A percentile compares a stretch with the other conserved stretches of the same genome.
Conservation (phyloP, 1,140 invertebrate species). For the Oncopodura yosiiana region DNA sequence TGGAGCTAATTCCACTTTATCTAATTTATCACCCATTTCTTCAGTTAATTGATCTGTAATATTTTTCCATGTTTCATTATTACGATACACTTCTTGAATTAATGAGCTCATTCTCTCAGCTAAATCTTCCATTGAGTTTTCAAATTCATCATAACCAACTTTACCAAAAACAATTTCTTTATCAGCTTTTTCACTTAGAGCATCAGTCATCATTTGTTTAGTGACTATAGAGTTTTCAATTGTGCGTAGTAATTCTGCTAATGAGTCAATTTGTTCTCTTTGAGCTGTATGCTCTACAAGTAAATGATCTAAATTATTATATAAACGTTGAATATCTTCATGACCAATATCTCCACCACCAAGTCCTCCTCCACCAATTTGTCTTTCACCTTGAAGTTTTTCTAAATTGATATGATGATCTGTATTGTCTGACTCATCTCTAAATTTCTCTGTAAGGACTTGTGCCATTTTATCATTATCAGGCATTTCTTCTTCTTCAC, state of each 20-base stretch:
- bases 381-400: too few relatives aligned
- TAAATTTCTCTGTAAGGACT: too few relatives aligned
- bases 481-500: too few relatives aligned
- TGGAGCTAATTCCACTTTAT: slow-evolving; percentile 54
- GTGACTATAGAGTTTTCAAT: slow-evolving; percentile 47
- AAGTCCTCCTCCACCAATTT: too few relatives aligned
- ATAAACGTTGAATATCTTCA: slow-evolving; percentile 3
- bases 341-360: too few relatives aligned
- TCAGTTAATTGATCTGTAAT: slow-evolving; percentile 54
- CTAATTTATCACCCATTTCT: slow-evolving; percentile 55
- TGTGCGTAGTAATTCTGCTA: too few relatives aligned
- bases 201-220: slow-evolving; percentile 54
- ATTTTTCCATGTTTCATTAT: slow-evolving; percentile 52
- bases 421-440: too few relatives aligned
- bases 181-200: slow-evolving; percentile 60
- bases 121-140: slow-evolving; percentile 53
- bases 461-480: too few relatives aligned
- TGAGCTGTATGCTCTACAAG: slow-evolving; percentile 4
- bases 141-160: slow-evolving; percentile 59
- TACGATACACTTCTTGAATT: slow-evolving; percentile 48
- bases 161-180: slow-evolving; percentile 53
- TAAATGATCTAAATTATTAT: slow-evolving; percentile 1
- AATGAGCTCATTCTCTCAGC: slow-evolving; percentile 52
- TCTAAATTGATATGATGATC: too few relatives aligned
- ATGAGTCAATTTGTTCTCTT: slow-evolving; percentile 1